Conservation (phyloP, 2,113 vertebrate genomes). For the Nesoenas mayeri region DNA sequence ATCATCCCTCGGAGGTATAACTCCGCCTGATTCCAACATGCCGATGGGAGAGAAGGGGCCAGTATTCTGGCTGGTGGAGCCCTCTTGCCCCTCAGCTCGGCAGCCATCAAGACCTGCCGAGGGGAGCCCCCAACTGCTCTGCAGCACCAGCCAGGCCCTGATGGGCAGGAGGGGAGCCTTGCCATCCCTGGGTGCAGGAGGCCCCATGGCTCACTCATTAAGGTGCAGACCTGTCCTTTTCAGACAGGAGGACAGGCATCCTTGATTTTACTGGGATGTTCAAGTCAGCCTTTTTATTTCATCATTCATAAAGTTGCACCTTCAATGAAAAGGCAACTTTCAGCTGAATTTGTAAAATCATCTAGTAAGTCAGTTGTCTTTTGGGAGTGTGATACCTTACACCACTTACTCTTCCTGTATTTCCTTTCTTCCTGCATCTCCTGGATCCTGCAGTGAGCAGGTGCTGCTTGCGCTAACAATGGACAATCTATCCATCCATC, state of each 20-base stretch:
- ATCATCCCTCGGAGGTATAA: not conserved
- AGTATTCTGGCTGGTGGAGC: accelerated
- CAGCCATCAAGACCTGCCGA: not conserved
- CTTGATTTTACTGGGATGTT: not conserved
- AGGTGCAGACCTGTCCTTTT: accelerated
- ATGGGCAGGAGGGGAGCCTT: too few species aligned
- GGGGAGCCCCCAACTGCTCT: not conserved
- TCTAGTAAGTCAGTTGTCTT: not conserved
- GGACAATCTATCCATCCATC: not conserved
- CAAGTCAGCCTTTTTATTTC: not conserved
- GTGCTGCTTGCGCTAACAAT: not conserved
- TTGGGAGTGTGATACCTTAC: accelerated
- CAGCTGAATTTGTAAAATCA: not conserved
- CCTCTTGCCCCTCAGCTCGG: not conserved
- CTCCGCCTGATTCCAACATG: not conserved
- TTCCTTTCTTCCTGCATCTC: not conserved
- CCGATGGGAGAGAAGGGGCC: accelerated
- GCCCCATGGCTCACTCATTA: too few species aligned
- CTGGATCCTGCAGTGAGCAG: not conserved
- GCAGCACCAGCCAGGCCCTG: accelerated
- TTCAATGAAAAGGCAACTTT: not conserved
- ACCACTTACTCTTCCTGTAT: not conserved
- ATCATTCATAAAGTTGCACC: not conserved
- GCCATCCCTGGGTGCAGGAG: not conserved
- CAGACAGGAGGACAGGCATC: accelerated